Conservation (phyloP, 2,113 vertebrate species). For the Podocnemis expansa region DNA sequence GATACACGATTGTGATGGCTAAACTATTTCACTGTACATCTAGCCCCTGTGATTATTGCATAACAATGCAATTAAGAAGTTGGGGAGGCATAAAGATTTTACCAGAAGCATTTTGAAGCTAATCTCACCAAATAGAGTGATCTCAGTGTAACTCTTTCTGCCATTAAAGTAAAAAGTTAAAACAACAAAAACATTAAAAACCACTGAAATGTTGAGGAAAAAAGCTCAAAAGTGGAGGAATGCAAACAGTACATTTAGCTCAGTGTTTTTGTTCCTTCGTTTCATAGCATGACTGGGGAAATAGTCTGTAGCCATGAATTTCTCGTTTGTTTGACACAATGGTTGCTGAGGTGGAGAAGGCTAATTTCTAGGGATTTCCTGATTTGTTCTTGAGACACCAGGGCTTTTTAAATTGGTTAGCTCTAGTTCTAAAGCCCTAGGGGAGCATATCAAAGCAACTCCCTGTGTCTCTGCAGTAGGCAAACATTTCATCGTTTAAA, state of each 20-base stretch:
- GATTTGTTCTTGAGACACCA: background rate
- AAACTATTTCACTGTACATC: conserved; percentile 60
- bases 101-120: conserved; percentile 36
- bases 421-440: background rate
- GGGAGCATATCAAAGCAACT: background rate
- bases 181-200: background rate
- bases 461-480: background rate
- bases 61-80: conserved; percentile 50
- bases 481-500: conserved; percentile 13
- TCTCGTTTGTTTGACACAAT: background rate
- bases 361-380: background rate
- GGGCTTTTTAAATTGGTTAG: background rate
- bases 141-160: background rate
- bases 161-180: background rate
- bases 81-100: conserved; percentile 42
- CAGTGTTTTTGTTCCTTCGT: background rate
- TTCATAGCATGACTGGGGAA: background rate
- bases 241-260: background rate
- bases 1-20: conserved; percentile 58
- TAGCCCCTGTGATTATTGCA: conserved; percentile 50
- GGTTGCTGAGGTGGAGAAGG: background rate
- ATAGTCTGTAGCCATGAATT: background rate
- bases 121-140: background rate
- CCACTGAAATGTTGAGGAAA: background rate
- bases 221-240: background rate